A percentile compares a stretch with the other conserved stretches of the same genome.
phyloP scores from a whole-genome alignment of 1,140 invertebrate genomes.

The Helicoverpa armigera region DNA sequence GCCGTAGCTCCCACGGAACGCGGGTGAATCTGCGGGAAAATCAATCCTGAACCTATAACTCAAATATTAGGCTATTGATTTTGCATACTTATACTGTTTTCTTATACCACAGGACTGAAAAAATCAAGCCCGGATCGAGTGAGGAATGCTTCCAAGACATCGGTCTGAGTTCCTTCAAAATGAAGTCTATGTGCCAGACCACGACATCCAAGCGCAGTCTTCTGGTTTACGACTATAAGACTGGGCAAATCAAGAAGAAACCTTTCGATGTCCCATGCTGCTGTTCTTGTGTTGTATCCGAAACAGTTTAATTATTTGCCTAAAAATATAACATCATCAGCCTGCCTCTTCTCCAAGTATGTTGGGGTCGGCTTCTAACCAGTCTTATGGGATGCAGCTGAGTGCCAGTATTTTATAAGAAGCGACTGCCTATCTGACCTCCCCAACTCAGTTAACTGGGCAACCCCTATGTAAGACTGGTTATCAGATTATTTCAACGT shows the following conservation, averaged over 20 bases:
- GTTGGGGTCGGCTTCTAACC: no score
- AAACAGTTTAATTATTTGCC: not conserved
- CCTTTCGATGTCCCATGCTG: not conserved
- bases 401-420: not conserved
- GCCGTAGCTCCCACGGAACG: no score
- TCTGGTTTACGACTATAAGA: not conserved
- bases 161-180: not conserved
- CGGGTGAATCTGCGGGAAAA: not conserved
- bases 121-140: not conserved
- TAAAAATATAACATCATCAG: no score
- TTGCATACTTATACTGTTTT: not conserved
- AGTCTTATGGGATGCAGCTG: no score
- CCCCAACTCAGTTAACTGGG: no score
- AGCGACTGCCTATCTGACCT: no score
- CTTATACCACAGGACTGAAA: not conserved
- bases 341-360: no score
- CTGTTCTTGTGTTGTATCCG: not conserved
- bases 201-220: not conserved
- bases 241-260: not conserved
- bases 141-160: conserved; percentile 6
- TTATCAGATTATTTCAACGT: not conserved
- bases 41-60: not conserved
- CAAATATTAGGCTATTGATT: not conserved
- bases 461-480: no score
- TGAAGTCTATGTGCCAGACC: not conserved